Evolutionary conservation across 2,113 vertebrate genomes (phyloP), one percentile per base, ranked within the genome.

Genomic region (Physeter macrocephalus): DNA sequence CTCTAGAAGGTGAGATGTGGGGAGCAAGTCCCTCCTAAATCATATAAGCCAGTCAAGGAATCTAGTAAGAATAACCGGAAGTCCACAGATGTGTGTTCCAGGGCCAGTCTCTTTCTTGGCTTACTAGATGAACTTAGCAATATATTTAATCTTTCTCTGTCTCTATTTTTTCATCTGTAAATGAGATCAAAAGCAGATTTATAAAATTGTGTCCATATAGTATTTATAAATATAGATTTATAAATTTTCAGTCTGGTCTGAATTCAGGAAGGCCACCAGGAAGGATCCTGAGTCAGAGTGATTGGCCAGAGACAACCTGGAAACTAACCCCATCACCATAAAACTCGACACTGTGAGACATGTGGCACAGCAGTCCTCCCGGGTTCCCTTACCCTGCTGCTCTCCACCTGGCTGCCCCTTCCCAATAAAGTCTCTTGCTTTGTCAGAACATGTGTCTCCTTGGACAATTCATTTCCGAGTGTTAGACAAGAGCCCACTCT

Each of bases 151-250:
- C 27, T 86, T 71, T 66, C 31, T 87, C 75, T 91, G 15, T 84
- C 84, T 77, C 75, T 90, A 20, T 85, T 88, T 96, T 90, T 18
- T 77, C 34, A 86, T 46, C 27, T 57, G 15, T 83, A 95, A 92
- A 71, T 78, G 18, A 83, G 6, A 25, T 77, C 43, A 90, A 94
- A 85, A 82, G 34, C 21, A 77, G 67, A 86, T 74, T 75, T 86
- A 41, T 78, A 90, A 43, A 85, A 74, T 59, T 92, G 17, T 94
- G 34, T 62, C 41, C 27, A 43, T 92, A 71, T 4, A 82, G 36
- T 27, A 52, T 7, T 52, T 83, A n/a, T 13, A 84, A 81, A 93
- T 74, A 66, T 64, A 23, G 39, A 31, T 84, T 72, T 88, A 27
- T 78, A 81, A 85, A 39, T 66, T 57, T 95, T 96, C 78, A 77